These are phyloP conservation scores for Sardina pilchardus DNA, from an alignment of 2,113 vertebrate genomes.

Conservation along the genomic window DNA sequence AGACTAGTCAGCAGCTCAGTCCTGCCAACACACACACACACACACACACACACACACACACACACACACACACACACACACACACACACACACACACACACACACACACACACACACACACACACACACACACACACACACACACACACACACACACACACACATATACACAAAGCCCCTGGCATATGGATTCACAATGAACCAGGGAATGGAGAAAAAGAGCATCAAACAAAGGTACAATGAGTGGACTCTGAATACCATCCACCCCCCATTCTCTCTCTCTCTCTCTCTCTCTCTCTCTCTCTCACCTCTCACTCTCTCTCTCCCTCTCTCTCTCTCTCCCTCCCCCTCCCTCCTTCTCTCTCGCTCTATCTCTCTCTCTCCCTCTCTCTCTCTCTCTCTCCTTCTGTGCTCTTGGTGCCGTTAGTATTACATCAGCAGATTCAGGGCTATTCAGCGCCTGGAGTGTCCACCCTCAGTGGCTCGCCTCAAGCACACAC, in stretches of 20 bases:
- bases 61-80: background rate
- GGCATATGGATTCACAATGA: conserved; percentile 15
- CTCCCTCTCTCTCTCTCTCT: too few relatives aligned
- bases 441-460: background rate
- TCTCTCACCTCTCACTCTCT: background rate
- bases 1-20: conserved; percentile 45
- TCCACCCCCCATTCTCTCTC: background rate
- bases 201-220: background rate
- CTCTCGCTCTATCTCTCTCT: too few relatives aligned
- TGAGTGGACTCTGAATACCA: conserved; percentile 16
- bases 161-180: conserved; percentile 30
- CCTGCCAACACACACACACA: background rate
- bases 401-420: too few relatives aligned
- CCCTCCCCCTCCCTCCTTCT: too few relatives aligned
- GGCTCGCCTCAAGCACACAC: background rate
- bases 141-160: background rate
- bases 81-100: conserved; percentile 15
- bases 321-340: background rate
- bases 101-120: too few relatives aligned
- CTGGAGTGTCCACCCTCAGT: background rate
- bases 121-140: too few relatives aligned
- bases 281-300: background rate
- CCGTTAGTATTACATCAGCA: background rate
- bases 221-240: background rate
- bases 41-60: background rate